Evolutionary conservation across 2,113 vertebrate species (phyloP), one percentile per base, ranked within the genome.

Genomic region (Nothoprocta pentlandii): DNA sequence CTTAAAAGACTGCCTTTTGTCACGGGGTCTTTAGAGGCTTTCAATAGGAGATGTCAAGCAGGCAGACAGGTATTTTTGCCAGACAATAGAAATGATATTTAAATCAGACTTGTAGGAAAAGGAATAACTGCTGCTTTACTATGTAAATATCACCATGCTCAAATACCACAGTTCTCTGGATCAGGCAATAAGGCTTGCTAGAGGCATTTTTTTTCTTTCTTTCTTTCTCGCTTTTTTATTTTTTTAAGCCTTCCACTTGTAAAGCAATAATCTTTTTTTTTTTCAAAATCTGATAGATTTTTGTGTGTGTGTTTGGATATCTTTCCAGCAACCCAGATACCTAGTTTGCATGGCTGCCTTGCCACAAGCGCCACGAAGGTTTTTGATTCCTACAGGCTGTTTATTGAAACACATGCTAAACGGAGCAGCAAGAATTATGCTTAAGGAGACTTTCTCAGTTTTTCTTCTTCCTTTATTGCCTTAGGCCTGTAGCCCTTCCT

Each of bases 41-140:
- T 81, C 44, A 86, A 80, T 32, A 49, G 5, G 23, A 88, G 39
- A 86, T 85, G 84, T 79, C 86, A 95, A 88, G 88, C 21, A 89
- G 34, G 39, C 47, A 89, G 56, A 17, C 5, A 83, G 68, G 34
- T 25, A 25, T 25, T 84, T 85, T 51, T 34, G 23, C 5, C 44
- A 93, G 28, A 71, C 56, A 96, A 92, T 3, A 86, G 73, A 92
- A 90, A 90, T 66, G 70, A 66, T 89, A 84, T 70, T 84, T 84
- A 90, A 79, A 75, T 87, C 69, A 93, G 19, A 84, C 66, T 76
- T 89, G 64, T 6, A 80, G 39, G 46, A 89, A 86, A 88, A 92
- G 69, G 70, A 87, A 28, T 61, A 94, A 58, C 14, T 62, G 15
- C 25, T 66, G 71, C 62, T 92, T 90, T 68, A 58, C 69, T 87